Evolutionary conservation across 2,888 invertebrate genomes (phyloP), one percentile per base, ranked within the genome.

Genomic region (Mythimna albipuncta): DNA sequence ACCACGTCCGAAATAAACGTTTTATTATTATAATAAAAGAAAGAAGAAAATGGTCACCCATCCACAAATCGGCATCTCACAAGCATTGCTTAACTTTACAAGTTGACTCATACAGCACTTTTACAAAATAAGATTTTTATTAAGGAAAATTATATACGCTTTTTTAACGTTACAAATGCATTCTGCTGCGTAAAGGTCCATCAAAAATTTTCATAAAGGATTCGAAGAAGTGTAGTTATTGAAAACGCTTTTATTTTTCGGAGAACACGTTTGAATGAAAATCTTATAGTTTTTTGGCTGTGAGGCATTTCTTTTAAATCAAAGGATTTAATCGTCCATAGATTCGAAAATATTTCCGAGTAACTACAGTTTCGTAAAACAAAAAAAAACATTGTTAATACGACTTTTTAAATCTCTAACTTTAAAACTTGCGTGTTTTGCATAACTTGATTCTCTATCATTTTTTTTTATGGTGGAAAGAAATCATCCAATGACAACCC

Each of bases 371-470:
- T 65, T 50, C 9, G 19, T 54, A 38, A 41, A 54, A 64, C 3
- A 79, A 26, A 41, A 64, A 62, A 67, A 55, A 47, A 38, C 2
- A 44, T 66, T 26, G 38, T 58, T 35, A 21, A 59, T 38, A 5
- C 13, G 21, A 38, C 13, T 32, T 44, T 64, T 69, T 21, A n/a
- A 64, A 64, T 55, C 10, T 21, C 13, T 11, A 68, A 65, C 63
- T 69, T n/a, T 0, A 68, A 6, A 35, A 35, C 35, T 35, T 38
- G 38, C 38, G 38, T 7, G 38, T 7, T 7, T 38, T 38, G 38
- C 1, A 38, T 38, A 9, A 9, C 9, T 38, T 38, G 9, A 38
- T 7, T 38, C 38, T 26, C 26, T 26, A 26, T 2, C 26, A 26
- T 26, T 26, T 26, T 26, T 26, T 26, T 26, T 26, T 26, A 26